These are phyloP conservation scores for Mesaphorura yosii DNA, from an alignment of 1,140 invertebrate genomes.

Conservation along the genomic window DNA sequence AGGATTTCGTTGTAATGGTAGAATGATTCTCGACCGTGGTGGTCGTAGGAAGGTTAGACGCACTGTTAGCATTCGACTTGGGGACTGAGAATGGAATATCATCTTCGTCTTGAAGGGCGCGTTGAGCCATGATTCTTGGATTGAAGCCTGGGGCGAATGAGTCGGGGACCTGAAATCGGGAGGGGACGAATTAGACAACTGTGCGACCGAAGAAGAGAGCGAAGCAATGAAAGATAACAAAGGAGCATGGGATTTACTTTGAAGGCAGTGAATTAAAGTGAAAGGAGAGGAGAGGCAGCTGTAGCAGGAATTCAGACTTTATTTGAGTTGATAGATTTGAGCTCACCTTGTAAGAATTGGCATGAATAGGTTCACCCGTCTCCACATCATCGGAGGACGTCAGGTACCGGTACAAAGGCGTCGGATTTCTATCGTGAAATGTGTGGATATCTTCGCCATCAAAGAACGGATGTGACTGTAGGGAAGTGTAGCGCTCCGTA, in stretches of 20 bases:
- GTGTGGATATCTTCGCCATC: constrained; percentile 68
- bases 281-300: background rate
- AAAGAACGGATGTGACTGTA: constrained; percentile 79
- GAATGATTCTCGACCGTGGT: no score
- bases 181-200: no score
- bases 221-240: no score
- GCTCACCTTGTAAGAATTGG: no score
- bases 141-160: constrained; percentile 74
- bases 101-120: constrained; percentile 14
- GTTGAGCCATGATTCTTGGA: constrained; percentile 24
- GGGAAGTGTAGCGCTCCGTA: constrained; percentile 58
- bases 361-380: no score
- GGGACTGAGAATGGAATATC: constrained; percentile 9
- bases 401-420: constrained; percentile 69
- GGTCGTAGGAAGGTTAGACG: no score
- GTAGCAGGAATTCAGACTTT: background rate
- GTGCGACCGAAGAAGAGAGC: no score
- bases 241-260: no score
- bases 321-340: background rate
- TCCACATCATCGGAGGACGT: constrained; percentile 46
- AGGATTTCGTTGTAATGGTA: no score
- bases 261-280: no score
- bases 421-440: constrained; percentile 64
- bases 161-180: constrained; percentile 57
- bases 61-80: no score